A percentile compares a stretch with the other conserved stretches of the same genome.
Conservation (phyloP, 2,888 invertebrate genomes). For the Apodemia hepburni region DNA sequence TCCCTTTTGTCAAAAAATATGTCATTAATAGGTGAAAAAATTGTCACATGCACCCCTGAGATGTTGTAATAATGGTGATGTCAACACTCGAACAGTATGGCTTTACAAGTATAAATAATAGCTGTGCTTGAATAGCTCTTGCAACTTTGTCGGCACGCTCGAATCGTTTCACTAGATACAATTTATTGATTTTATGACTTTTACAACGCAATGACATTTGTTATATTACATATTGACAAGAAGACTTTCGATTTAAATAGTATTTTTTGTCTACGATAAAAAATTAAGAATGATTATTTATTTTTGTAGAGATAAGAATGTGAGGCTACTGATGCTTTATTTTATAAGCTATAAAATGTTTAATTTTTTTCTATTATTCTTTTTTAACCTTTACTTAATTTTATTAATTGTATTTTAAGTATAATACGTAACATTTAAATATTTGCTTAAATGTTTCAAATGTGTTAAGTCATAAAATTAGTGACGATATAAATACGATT, state of each 20-base stretch:
- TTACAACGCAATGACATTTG: constrained; percentile 28
- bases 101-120: constrained; percentile 74
- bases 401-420: too few species aligned
- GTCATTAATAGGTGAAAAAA: constrained; percentile 68
- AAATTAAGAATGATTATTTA: neutral
- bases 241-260: constrained; percentile 13
- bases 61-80: constrained; percentile 72
- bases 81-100: constrained; percentile 68
- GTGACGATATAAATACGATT: too few species aligned
- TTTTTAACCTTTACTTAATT: too few species aligned
- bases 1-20: constrained; percentile 68
- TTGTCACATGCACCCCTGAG: constrained; percentile 65
- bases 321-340: too few species aligned
- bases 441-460: too few species aligned
- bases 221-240: constrained; percentile 25
- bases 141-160: constrained; percentile 66
- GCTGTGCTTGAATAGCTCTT: constrained; percentile 48
- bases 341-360: too few species aligned
- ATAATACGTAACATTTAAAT: too few species aligned
- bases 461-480: too few species aligned
- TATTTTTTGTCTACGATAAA: constrained; percentile 9
- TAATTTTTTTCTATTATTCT: too few species aligned
- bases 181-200: constrained; percentile 64
- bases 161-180: constrained; percentile 46
- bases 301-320: neutral